Base-by-base conservation (phyloP, 1,140 invertebrate genomes). In the Hermetia illucens region DNA sequence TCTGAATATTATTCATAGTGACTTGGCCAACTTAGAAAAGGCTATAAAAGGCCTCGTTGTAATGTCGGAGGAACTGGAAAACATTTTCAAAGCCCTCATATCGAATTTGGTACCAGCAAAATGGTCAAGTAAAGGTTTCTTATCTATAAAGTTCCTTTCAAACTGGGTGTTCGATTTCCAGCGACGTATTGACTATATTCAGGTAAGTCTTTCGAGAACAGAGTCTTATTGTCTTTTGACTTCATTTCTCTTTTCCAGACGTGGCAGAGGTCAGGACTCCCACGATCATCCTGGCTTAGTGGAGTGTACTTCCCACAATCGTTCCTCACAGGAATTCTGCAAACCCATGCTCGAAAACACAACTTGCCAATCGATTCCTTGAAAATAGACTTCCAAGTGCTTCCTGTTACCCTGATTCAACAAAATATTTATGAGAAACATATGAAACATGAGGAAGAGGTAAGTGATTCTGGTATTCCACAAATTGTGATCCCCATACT, bases 231-330 rank as follows among this genome's bases (percentile, higher is more conserved):
- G n/a, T n/a, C n/a, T 44, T 18, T 17, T 20, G 21, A 25, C 1
- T 25, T n/a, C 22, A 35, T 44, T 44, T 38, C 34, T 39, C 49
- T 47, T 12, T 51, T 60, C 24, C 45, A 79, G 73, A 70, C 64
- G 39, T 92, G 89, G 89, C 63, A 84, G 10, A 58, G 63, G 25
- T 66, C 70, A 8, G 75, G 73, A 4, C 63, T 62, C n/a, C 84
- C 83, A 9, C 67, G 70, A 22, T 89, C 85, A 4, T 91, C 77
- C 52, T 93, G 88, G 89, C 58, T 93, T 21, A 85, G 86, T 25
- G 89, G 88, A 13, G 77, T 92, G 49, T 93, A 85, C 58, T 92
- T 90, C 55, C 86, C 87, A 0, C 88, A 92, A 70, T 86, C 86
- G 25, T 85, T 93, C 52, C 68, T 92, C 38, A 92, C 88, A 5